Evolutionary conservation across 2,113 vertebrate genomes (phyloP).

Genomic region (Hiodon alosoides): DNA sequence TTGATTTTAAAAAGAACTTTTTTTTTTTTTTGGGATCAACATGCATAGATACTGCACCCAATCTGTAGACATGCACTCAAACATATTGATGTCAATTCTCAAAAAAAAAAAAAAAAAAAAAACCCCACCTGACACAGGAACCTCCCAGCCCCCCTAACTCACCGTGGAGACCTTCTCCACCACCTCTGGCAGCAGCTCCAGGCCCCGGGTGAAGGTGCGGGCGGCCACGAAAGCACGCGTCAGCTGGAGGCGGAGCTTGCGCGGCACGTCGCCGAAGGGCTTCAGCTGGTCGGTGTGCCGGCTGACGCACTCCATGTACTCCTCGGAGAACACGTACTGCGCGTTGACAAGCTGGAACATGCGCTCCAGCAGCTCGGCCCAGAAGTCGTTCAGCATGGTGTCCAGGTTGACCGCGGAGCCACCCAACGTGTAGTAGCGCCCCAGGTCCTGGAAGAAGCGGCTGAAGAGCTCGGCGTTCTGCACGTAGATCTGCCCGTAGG

Average conservation of each 20-base stretch:
- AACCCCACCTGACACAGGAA: too few relatives aligned
- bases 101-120: too few relatives aligned
- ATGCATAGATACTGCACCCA: too few relatives aligned
- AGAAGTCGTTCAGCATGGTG: conserved; percentile 95
- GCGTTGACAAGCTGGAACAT: conserved; percentile 96
- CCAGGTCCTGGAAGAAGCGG: conserved; percentile 90
- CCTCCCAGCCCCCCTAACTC: conserved; percentile 39
- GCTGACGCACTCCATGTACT: conserved; percentile 92
- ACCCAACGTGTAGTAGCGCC: conserved; percentile 89
- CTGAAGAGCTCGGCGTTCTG: conserved; percentile 94
- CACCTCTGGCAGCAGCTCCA: conserved; percentile 91
- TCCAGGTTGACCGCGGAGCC: conserved; percentile 81
- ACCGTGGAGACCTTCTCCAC: conserved; percentile 95
- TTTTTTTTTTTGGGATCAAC: too few relatives aligned
- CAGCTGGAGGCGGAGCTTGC: conserved; percentile 88
- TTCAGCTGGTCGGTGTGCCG: conserved; percentile 93
- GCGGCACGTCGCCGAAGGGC: conserved; percentile 87
- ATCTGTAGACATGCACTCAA: too few relatives aligned
- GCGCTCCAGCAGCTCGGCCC: conserved; percentile 84
- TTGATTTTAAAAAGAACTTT: too few relatives aligned
- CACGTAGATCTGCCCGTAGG: conserved; percentile 86
- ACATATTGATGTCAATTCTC: too few relatives aligned
- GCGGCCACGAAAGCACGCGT: conserved; percentile 90
- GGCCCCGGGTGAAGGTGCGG: conserved; percentile 90
- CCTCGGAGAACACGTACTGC: conserved; percentile 89